Evolutionary conservation across 2,113 vertebrate genomes (phyloP), one percentile per base, ranked within the genome.

Genomic region (Neoarius graeffei): DNA sequence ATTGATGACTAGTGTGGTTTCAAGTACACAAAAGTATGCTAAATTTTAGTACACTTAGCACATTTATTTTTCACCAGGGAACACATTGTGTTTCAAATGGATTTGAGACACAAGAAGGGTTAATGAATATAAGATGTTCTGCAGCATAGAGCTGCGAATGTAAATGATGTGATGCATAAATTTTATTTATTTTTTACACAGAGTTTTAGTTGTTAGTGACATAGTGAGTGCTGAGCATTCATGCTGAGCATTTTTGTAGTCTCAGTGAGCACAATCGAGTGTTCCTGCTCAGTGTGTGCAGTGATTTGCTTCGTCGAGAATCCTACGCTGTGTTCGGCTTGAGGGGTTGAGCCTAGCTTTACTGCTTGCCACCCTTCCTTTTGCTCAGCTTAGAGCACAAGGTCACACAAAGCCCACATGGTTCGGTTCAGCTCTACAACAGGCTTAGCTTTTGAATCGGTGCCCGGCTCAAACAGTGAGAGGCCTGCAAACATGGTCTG

Each of bases 401-500:
- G 86, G 81, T 84, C 71, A 84, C 83, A 80, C 73, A 59, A 88
- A 84, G 73, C 73, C 23, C 54, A 25, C 19, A 52, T 27, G 82
- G 81, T 59, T 88, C 52, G 60, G 76, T 69, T 73, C 62, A 27
- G 82, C 73, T 67, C 82, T 76, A 64, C 81, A 84, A 79, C 62
- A 84, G 73, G 81, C 87, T 84, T 88, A 88, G 73, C 48, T 57
- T 60, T 62, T 76, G 42, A 85, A 64, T 79, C 52, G 1, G 30
- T 67, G 74, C 82, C 82, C 52, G 5, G 64, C 60, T 69, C 60
- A 48, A 67, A 76, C 81, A 66, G 81, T 56, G 23, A 76, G 81
- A 84, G 69, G 81, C 57, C 27, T 76, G 69, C 81, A 84, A 77
- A 88, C 86, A 77, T 64, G 86, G 86, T 57, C 86, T 84, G 86